Conservation (phyloP, 2,888 invertebrate species). For the Dolichomitus sp. region DNA sequence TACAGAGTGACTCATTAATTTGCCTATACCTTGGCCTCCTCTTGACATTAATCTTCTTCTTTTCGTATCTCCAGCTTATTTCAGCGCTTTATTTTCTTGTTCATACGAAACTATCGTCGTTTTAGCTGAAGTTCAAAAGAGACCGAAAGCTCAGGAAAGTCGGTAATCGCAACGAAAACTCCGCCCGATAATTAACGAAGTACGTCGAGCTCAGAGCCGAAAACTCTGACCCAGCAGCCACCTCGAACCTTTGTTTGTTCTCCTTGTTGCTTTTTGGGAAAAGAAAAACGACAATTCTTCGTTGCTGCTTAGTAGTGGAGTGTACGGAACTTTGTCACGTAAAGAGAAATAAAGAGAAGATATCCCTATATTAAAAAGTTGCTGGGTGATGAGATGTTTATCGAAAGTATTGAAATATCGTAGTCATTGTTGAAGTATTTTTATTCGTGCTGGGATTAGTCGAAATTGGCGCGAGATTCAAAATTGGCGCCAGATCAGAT, state of each 20-base stretch:
- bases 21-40: slow-evolving; percentile 20
- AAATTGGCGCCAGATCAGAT: too few species aligned
- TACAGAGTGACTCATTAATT: slow-evolving; percentile 54
- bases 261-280: slow-evolving; percentile 33
- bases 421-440: too few species aligned
- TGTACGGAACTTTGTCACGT: slow-evolving; percentile 50
- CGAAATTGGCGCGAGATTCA: too few species aligned
- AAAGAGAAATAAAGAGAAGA: slow-evolving; percentile 40
- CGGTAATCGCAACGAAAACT: slow-evolving; percentile 70
- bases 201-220: slow-evolving; percentile 25
- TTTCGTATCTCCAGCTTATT: not conserved
- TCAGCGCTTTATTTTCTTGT: slow-evolving; percentile 52
- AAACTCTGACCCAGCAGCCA: slow-evolving; percentile 45
- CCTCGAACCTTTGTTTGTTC: slow-evolving; percentile 50
- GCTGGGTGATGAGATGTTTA: too few species aligned
- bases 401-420: too few species aligned
- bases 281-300: slow-evolving; percentile 26
- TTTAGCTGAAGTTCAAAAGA: slow-evolving; percentile 21
- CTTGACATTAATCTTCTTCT: not conserved
- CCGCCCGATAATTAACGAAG: slow-evolving; percentile 66
- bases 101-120: slow-evolving; percentile 52
- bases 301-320: slow-evolving; percentile 41
- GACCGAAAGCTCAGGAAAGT: slow-evolving; percentile 23
- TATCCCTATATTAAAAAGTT: too few species aligned
- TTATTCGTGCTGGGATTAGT: too few species aligned